A percentile compares a stretch with the other conserved stretches of the same genome.
phyloP scores from a whole-genome alignment of 2,888 invertebrate genomes.

The Pharmacophagus antenor region DNA sequence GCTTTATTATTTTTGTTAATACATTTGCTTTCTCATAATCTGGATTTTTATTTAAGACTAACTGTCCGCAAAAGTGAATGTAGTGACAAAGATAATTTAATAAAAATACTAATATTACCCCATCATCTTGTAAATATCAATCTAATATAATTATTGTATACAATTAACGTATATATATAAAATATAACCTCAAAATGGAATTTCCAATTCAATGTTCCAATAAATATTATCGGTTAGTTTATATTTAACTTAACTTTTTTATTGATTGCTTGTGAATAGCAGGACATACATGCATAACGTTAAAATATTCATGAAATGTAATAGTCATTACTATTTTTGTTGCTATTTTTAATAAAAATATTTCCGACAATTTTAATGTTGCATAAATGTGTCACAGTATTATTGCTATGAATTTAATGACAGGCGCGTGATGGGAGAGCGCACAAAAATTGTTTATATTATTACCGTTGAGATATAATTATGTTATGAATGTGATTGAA shows the following conservation, averaged over 20 bases:
- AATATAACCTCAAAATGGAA: neutral
- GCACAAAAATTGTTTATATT: too few species aligned
- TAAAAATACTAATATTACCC: slow-evolving; percentile 35
- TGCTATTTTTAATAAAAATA: neutral
- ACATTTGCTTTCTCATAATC: slow-evolving; percentile 71
- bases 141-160: neutral
- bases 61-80: slow-evolving; percentile 76
- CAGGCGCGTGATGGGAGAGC: slow-evolving; percentile 17
- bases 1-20: slow-evolving; percentile 72
- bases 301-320: too few species aligned
- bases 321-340: too few species aligned
- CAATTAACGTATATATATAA: neutral
- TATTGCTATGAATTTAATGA: slow-evolving; percentile 24
- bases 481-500: too few species aligned
- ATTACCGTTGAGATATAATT: too few species aligned
- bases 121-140: slow-evolving; percentile 23
- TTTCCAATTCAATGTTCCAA: too few species aligned
- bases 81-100: slow-evolving; percentile 66
- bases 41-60: slow-evolving; percentile 77
- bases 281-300: too few species aligned
- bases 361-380: slow-evolving; percentile 3
- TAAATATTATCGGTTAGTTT: too few species aligned
- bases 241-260: too few species aligned
- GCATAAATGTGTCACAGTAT: slow-evolving; percentile 17
- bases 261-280: too few species aligned